Evolutionary conservation across 2,113 vertebrate genomes (phyloP), one percentile per base, ranked within the genome.

Genomic region (Suncus etruscus): DNA sequence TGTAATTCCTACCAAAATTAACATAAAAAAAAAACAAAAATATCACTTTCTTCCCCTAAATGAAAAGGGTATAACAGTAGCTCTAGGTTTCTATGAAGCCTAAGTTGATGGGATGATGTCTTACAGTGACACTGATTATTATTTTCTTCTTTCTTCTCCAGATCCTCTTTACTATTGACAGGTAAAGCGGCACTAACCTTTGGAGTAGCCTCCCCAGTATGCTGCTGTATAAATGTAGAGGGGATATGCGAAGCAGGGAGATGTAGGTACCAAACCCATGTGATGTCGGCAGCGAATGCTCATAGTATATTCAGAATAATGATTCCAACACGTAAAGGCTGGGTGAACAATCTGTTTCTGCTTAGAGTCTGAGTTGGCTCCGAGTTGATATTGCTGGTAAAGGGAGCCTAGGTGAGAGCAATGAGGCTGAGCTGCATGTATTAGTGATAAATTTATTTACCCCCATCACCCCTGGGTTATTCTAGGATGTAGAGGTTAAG

Each of bases 141-240:
- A 50, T 63, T 76, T 76, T 81, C 50, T 81, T 47, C n/a, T 76
- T 50, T 91, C 75, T 73, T 73, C 14, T 83, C 31, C 9, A 45
- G 70, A 1, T 18, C 18, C 6, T 39, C 10, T 68, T 79, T 83
- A 47, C 45, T 14, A 1, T 24, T 78, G 86, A 54, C 4, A 11
- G 9, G 39, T 18, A 72, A 47, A 25, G 6, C 8, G 11, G 50
- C 48, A 39, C 80, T 14, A 31, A 24, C 20, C 61, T 27, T 20
- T 31, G 69, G 47, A 22, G 48, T 50, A 72, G 63, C 24, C 32
- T 66, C 70, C 31, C 16, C 29, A 3, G 50, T 18, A 27, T 3
- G 11, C 11, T 31, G 48, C 29, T 58, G 3, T 73, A 25, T 82
- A 29, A 48, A 87, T n/a, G 4, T 20, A 51, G 83, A 66, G 31